Evolutionary conservation across 2,113 vertebrate genomes (phyloP).

Genomic region (Pagrus major): DNA sequence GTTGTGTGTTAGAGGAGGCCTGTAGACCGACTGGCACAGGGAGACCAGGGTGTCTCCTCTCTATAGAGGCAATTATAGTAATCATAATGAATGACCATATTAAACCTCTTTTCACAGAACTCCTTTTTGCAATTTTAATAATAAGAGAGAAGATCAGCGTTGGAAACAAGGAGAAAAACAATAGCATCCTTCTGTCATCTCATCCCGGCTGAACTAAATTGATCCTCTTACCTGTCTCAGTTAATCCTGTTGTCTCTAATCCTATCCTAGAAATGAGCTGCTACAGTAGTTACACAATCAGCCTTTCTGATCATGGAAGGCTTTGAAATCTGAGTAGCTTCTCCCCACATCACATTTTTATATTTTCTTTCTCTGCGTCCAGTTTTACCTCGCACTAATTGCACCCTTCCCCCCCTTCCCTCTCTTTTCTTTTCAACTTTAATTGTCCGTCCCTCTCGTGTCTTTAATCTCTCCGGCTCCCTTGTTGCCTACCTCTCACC

Average conservation of each 20-base stretch:
- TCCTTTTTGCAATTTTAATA: slow-evolving; percentile 50
- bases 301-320: slow-evolving; percentile 55
- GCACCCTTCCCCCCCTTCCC: slow-evolving; percentile 5
- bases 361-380: slow-evolving; percentile 22
- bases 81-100: slow-evolving; percentile 73
- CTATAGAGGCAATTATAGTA: slow-evolving; percentile 71
- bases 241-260: slow-evolving; percentile 79
- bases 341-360: slow-evolving; percentile 1
- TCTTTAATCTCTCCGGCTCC: slow-evolving; percentile 27
- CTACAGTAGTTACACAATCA: slow-evolving; percentile 73
- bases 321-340: slow-evolving; percentile 64
- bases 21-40: slow-evolving; percentile 55
- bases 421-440: slow-evolving; percentile 38
- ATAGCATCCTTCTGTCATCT: slow-evolving; percentile 68
- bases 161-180: slow-evolving; percentile 63
- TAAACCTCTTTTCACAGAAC: slow-evolving; percentile 63
- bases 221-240: slow-evolving; percentile 79
- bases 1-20: slow-evolving; percentile 52
- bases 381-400: slow-evolving; percentile 34
- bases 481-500: slow-evolving; percentile 49
- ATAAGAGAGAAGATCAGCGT: slow-evolving; percentile 46
- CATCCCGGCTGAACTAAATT: slow-evolving; percentile 60
- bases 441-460: slow-evolving; percentile 24
- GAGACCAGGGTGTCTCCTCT: slow-evolving; percentile 64
- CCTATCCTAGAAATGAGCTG: slow-evolving; percentile 63